phyloP scores from a whole-genome alignment of 1,140 invertebrate species.

The Drosophila burlai region DNA sequence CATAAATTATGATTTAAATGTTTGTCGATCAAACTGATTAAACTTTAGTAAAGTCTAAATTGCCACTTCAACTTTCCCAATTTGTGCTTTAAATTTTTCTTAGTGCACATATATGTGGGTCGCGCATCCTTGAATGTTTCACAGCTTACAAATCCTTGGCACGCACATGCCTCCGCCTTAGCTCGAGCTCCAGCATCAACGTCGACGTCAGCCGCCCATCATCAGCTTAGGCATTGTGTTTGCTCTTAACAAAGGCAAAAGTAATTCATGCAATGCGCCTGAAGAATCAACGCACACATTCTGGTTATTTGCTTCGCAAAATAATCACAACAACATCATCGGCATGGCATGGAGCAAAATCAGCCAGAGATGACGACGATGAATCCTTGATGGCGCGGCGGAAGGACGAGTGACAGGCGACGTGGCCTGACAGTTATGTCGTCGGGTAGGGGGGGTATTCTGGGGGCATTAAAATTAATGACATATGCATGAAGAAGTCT shows the following conservation, averaged over 20 bases:
- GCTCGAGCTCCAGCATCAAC: conserved; percentile 15
- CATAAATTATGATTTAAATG: no score
- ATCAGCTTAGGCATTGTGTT: conserved; percentile 66
- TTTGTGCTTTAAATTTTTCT: conserved; percentile 1
- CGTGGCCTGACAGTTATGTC: conserved; percentile 42
- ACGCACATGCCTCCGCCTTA: conserved; percentile 41
- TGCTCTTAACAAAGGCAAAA: conserved; percentile 72
- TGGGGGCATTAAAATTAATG: conserved; percentile 72
- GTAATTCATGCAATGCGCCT: conserved; percentile 73
- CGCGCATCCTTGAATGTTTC: conserved; percentile 60
- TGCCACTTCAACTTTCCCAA: neutral
- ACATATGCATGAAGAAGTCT: conserved; percentile 43
- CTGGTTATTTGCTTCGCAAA: conserved; percentile 62
- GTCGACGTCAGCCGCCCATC: conserved; percentile 15
- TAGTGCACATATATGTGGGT: conserved; percentile 46
- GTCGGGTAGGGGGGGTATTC: conserved; percentile 7
- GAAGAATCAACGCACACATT: conserved; percentile 70
- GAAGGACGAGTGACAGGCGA: conserved; percentile 44
- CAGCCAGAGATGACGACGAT: conserved; percentile 25
- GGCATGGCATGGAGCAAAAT: conserved; percentile 16
- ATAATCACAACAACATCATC: conserved; percentile 49
- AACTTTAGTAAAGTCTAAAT: no score
- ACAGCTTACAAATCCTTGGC: conserved; percentile 65
- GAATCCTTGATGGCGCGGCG: conserved; percentile 18
- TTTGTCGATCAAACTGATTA: no score